Base-by-base conservation (phyloP, 2,888 invertebrate species). In the Phorcus lineatus region DNA sequence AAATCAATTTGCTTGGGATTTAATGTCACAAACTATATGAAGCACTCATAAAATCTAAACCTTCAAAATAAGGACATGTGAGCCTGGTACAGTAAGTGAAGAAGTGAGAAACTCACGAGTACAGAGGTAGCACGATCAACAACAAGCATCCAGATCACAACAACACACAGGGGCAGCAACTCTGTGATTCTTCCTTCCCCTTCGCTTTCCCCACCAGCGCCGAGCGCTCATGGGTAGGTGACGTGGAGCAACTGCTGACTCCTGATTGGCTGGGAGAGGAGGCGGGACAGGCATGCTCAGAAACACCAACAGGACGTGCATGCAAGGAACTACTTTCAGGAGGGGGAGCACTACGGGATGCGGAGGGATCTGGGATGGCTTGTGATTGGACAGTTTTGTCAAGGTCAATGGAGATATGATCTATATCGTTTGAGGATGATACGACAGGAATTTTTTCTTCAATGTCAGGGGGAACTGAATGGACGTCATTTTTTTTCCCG, bases 371-470 rank as follows among this genome's bases (percentile, higher is more conserved):
- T 4, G 62, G 24, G 62, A 62, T 9, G 24, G 24, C 1, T 62
- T 24, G 11, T 28, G 28, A 28, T 28, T 22, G 19, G 55, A 19
- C 80, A 1, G 47, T 9, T 19, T 74, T 24, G 16, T 22, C 24
- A 16, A 52, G n/a, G 47, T 47, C 24, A 11, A 47, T 16, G 17
- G 74, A 74, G 9, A 74, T 52, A 19, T 74, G 74, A 52, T 47
- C 40, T 9, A 74, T 24, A 24, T 40, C 52, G 22, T 19, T 74
- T 4, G 74, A 2, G 19, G 7, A 11, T 31, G 67, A 67, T 17
- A 13, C 53, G 52, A 82, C 81, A 66, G 57, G 77, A 17, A 83
- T 81, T 17, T 67, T 55, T 3, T 84, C 80, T 16, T 47, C 47
- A 47, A 47, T 47, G 47, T 47, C 47, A 13, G 47, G 4, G 47